Evolutionary conservation across 2,113 vertebrate species (phyloP).

Genomic region (Sula dactylatra): DNA sequence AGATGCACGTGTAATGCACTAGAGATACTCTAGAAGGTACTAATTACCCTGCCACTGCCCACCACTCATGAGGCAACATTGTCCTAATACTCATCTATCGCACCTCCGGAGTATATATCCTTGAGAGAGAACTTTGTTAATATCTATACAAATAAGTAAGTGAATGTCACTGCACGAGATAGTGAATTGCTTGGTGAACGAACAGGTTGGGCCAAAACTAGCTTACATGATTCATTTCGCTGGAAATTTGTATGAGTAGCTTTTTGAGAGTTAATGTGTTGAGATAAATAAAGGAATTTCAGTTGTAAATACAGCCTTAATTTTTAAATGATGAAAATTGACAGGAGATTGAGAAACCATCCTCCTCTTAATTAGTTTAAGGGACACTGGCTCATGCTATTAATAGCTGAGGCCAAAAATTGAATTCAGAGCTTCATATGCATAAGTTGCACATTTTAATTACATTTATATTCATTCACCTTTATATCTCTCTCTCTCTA

Average conservation of each 20-base stretch:
- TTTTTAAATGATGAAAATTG: neutral
- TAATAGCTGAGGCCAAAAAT: neutral
- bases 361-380: neutral
- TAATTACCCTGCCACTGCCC: neutral
- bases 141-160: neutral
- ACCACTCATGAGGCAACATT: neutral
- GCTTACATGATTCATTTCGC: neutral
- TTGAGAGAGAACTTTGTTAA: neutral
- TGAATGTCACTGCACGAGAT: neutral
- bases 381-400: neutral
- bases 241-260: neutral
- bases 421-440: neutral
- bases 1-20: neutral
- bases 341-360: neutral
- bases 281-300: neutral
- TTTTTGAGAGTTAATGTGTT: neutral
- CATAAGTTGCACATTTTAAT: neutral
- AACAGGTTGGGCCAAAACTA: neutral
- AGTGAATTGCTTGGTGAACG: neutral
- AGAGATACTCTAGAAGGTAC: neutral
- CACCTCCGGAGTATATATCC: neutral
- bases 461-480: neutral
- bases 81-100: neutral
- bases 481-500: neutral
- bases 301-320: neutral